Percentiles rank a stretch among this genome's conserved stretches.
Conservation (phyloP, 2,797 vertebrate genomes). For the Hafferia zeledoni region DNA sequence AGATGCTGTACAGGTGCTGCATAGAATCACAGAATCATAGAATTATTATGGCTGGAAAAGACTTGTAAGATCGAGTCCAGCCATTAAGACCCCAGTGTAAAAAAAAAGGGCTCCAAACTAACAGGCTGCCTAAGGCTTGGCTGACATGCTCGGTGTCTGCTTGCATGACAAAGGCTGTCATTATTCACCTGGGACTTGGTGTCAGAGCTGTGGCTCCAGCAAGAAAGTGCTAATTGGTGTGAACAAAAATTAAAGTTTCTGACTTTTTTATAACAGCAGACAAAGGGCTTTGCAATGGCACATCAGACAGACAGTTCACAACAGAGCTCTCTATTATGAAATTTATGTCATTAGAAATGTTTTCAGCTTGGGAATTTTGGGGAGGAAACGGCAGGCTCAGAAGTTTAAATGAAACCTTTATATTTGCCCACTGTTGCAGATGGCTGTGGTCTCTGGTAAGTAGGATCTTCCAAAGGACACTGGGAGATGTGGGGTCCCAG, state of each 20-base stretch:
- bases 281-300: not conserved
- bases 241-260: not conserved
- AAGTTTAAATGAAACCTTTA: slow-evolving; percentile 1
- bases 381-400: not conserved
- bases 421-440: not conserved
- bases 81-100: not conserved
- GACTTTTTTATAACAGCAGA: not conserved
- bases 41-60: not conserved
- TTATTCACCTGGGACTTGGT: not conserved
- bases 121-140: not conserved
- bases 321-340: not conserved
- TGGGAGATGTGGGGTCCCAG: not conserved
- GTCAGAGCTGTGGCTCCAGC: not conserved
- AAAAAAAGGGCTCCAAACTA: not conserved
- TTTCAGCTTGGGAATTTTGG: not conserved
- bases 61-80: rapidly evolving
- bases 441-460: not conserved
- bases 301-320: not conserved
- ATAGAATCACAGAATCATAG: not conserved
- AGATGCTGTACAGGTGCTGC: not conserved
- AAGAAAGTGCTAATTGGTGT: not conserved
- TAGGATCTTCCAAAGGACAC: not conserved
- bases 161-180: not conserved
- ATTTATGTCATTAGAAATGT: not conserved
- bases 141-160: rapidly evolving